Conservation (phyloP, 2,888 invertebrate species). For the Agapostemon virescens region DNA sequence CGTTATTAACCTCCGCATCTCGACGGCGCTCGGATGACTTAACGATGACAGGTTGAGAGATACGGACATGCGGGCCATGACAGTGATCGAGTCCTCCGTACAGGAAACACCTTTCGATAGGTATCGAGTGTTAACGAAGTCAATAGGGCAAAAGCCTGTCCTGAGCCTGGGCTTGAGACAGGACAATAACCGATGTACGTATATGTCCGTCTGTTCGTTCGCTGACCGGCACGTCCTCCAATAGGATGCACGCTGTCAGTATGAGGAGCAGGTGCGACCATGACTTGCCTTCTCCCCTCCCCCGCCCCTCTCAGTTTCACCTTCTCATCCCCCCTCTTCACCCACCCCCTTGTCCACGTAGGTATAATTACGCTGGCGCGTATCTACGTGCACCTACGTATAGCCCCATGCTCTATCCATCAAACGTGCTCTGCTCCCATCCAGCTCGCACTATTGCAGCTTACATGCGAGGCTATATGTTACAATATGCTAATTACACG, state of each 20-base stretch:
- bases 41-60: constrained; percentile 38
- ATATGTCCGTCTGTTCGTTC: constrained; percentile 62
- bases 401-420: constrained; percentile 33
- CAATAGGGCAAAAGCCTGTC: constrained; percentile 63
- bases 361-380: constrained; percentile 68
- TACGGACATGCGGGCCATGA: constrained; percentile 38
- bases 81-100: constrained; percentile 57
- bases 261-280: constrained; percentile 74
- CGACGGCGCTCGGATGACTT: constrained; percentile 29
- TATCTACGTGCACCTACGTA: constrained; percentile 44
- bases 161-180: constrained; percentile 51
- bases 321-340: neutral
- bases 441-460: constrained; percentile 14
- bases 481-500: constrained; percentile 8
- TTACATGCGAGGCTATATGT: neutral
- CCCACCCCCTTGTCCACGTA: constrained; percentile 45
- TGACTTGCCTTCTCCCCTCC: constrained; percentile 71
- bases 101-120: constrained; percentile 62
- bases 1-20: constrained; percentile 45
- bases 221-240: constrained; percentile 69
- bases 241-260: constrained; percentile 69
- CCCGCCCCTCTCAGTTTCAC: neutral
- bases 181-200: constrained; percentile 69
- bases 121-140: constrained; percentile 70
- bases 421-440: constrained; percentile 40